phyloP scores from a whole-genome alignment of 2,888 invertebrate species.

The Salpingus planirostris region DNA sequence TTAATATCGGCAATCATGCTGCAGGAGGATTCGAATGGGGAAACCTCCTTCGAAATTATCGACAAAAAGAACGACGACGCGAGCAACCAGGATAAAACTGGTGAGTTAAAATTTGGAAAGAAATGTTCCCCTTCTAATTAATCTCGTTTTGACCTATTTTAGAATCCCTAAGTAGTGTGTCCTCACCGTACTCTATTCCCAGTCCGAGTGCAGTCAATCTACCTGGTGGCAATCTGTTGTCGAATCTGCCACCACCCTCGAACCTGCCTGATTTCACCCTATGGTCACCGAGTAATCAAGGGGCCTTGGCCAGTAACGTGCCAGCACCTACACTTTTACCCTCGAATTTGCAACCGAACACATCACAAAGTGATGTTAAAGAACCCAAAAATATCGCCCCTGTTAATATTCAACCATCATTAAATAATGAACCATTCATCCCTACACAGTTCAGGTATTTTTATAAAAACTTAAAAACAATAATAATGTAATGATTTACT shows the following conservation, averaged over 20 bases:
- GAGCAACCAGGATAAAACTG: slow-evolving; percentile 25
- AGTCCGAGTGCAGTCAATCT: slow-evolving; percentile 40
- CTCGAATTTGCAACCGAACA: slow-evolving; percentile 10
- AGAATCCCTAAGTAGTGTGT: slow-evolving; percentile 18
- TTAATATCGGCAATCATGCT: slow-evolving; percentile 18
- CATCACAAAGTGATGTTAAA: too few relatives aligned
- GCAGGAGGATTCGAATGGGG: slow-evolving; percentile 41
- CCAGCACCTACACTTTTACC: slow-evolving; percentile 18
- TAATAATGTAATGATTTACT: too few relatives aligned
- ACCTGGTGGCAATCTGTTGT: slow-evolving; percentile 51
- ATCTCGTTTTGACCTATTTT: slow-evolving; percentile 6
- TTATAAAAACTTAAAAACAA: too few relatives aligned
- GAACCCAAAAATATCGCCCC: too few relatives aligned
- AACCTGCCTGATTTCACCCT: slow-evolving; percentile 59
- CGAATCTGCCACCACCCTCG: slow-evolving; percentile 60
- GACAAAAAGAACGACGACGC: slow-evolving; percentile 33
- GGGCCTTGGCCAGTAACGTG: too few relatives aligned
- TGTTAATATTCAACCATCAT: too few relatives aligned
- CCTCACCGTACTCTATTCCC: slow-evolving; percentile 29
- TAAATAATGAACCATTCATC: too few relatives aligned
- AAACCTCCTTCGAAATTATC: slow-evolving; percentile 41
- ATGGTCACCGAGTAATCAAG: too few relatives aligned
- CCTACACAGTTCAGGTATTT: too few relatives aligned
- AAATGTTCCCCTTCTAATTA: too few relatives aligned
- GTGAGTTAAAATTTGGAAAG: slow-evolving; percentile 13